Conservation (phyloP, 2,113 vertebrate species). For the Psilopsiagon aurifrons region DNA sequence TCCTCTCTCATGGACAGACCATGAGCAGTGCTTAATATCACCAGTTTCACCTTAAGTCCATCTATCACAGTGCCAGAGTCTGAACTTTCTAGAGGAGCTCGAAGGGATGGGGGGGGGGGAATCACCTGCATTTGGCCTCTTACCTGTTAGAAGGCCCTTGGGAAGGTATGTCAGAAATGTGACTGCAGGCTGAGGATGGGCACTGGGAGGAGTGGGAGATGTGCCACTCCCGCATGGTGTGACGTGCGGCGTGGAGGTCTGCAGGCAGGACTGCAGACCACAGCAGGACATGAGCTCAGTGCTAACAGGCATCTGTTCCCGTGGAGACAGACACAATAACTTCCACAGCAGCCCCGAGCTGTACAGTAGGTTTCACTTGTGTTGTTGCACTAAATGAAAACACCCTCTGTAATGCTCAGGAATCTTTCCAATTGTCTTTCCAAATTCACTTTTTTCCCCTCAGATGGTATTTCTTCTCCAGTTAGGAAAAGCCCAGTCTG, state of each 20-base stretch:
- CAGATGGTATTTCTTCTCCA: background rate
- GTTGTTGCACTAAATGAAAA: background rate
- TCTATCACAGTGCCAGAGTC: background rate
- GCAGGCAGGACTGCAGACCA: background rate
- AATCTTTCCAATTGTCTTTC: background rate
- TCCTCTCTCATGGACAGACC: background rate
- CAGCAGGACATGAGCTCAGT: background rate
- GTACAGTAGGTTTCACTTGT: background rate
- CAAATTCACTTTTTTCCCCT: background rate
- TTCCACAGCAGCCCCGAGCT: background rate
- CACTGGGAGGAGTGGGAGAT: background rate
- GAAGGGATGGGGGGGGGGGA: too few relatives aligned
- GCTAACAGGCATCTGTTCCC: background rate
- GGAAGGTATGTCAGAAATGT: background rate
- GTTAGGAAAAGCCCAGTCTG: background rate
- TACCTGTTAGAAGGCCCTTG: background rate
- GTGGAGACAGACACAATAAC: background rate
- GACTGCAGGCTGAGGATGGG: background rate
- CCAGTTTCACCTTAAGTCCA: background rate
- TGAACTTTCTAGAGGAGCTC: background rate
- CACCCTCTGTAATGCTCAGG: background rate
- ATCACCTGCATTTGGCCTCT: background rate
- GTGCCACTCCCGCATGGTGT: accelerated
- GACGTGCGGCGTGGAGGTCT: background rate
- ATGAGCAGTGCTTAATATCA: background rate